Conservation (phyloP, 2,888 invertebrate genomes). For the Pseudoips prasinana region DNA sequence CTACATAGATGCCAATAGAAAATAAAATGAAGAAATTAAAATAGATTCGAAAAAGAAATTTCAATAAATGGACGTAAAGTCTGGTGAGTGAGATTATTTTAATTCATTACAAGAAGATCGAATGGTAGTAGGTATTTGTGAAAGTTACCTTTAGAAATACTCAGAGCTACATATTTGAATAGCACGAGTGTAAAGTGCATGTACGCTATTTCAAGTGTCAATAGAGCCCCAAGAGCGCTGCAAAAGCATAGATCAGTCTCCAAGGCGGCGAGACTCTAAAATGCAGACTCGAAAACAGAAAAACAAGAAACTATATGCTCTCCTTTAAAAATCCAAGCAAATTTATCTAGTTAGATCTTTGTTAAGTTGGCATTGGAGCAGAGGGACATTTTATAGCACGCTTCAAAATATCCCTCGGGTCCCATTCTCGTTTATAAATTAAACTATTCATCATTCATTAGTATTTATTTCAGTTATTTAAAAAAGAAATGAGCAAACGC, state of each 20-base stretch:
- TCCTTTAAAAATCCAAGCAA: conserved; percentile 62
- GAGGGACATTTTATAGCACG: conserved; percentile 64
- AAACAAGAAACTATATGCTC: conserved; percentile 57
- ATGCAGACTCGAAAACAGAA: conserved; percentile 60
- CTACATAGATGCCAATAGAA: conserved; percentile 41
- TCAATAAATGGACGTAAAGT: conserved; percentile 36
- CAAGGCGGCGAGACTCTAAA: conserved; percentile 53
- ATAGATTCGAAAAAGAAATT: conserved; percentile 30
- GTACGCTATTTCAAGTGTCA: conserved; percentile 60
- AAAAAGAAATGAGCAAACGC: conserved; percentile 43
- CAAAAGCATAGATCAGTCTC: conserved; percentile 55
- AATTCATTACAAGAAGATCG: conserved; percentile 73
- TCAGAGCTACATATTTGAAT: conserved; percentile 41
- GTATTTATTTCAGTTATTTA: conserved; percentile 33
- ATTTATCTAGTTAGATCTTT: conserved; percentile 64
- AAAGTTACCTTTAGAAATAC: conserved; percentile 38
- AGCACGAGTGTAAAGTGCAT: conserved; percentile 62
- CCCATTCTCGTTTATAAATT: conserved; percentile 48
- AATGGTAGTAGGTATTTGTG: conserved; percentile 43
- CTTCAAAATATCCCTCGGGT: conserved; percentile 60
- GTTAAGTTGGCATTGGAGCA: conserved; percentile 55
- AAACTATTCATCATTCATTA: conserved; percentile 43
- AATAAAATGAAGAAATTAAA: conserved; percentile 38
- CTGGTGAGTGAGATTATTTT: conserved; percentile 50
- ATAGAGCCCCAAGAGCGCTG: conserved; percentile 51